Evolutionary conservation across 2,797 vertebrate genomes (phyloP), one percentile per base, ranked within the genome.

Genomic region (Tympanoctomys barrerae): DNA sequence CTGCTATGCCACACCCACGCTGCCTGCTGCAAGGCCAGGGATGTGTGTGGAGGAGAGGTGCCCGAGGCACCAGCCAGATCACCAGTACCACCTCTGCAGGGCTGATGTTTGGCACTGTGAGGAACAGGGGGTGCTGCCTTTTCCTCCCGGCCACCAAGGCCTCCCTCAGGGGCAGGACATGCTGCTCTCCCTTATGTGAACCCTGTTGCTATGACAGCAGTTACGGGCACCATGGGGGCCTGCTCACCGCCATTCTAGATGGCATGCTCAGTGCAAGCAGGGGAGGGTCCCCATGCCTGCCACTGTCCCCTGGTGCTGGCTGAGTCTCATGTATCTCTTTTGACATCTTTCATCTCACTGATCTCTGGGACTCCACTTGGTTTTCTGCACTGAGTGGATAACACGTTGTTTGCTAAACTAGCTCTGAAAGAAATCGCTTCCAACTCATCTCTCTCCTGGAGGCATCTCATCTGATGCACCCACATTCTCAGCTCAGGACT

Each of bases 11-110:
- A 1, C 26, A 1, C 4, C 28, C 18, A 5, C 2, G 21, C n/a
- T 16, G 16, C 52, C 52, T 66, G 42, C 9, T 7, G 9, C 2
- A 46, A 71, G 68, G 49, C 82, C 14, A 36, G 39, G 22, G 28
- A 1, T 4, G 1, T 2, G 36, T 24, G 33, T 2, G 1, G 46
- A 54, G 52, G 9, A 26, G 1, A 0, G 9, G 16, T n/a, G 31
- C 33, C 14, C 4, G 4, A 0, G 0, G 79, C 24, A 5, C 64
- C 36, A 1, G 49, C 71, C 0, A 0, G 18, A 52, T 46, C 49
- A 1, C 46, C 46, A 22, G 59, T 46, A 33, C 22, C 0, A 4
- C 39, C 54, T 49, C 46, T 16, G 12, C 5, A 9, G 13, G 31
- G 42, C 33, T 42, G 79, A 75, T 62, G 33, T 87, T 84, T 19